A percentile compares a stretch with the other conserved stretches of the same genome.
Evolutionary conservation across 2,113 vertebrate genomes (phyloP).

Genomic region (Salminus brasiliensis): DNA sequence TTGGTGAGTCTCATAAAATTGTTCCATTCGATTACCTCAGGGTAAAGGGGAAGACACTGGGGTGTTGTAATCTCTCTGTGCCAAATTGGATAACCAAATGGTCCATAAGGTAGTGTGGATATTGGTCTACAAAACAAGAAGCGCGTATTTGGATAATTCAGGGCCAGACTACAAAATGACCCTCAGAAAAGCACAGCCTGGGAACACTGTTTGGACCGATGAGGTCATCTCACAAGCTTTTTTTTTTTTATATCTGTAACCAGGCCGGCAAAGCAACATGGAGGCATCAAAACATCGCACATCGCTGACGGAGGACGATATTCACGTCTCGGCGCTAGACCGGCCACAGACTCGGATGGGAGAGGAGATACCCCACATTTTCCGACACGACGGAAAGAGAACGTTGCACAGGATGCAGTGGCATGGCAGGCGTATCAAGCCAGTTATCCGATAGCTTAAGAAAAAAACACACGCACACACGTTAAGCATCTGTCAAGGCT

Average conservation of each 20-base stretch:
- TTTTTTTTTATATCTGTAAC: too few species aligned
- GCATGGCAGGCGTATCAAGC: slow-evolving; percentile 12
- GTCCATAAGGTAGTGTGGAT: slow-evolving; percentile 33
- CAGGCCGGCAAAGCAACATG: slow-evolving; percentile 20
- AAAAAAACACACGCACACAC: slow-evolving; percentile 3
- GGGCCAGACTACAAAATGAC: not conserved
- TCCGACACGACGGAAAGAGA: slow-evolving; percentile 20
- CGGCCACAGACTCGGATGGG: slow-evolving; percentile 26
- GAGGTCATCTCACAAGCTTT: not conserved
- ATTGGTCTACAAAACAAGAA: slow-evolving; percentile 23
- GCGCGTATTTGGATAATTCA: not conserved
- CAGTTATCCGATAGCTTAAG: slow-evolving; percentile 2
- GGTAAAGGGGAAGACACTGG: not conserved
- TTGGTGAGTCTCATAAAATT: slow-evolving; percentile 15
- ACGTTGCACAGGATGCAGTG: slow-evolving; percentile 36
- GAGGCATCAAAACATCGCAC: slow-evolving; percentile 22
- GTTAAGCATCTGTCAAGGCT: slow-evolving; percentile 40
- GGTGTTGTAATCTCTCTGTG: not conserved
- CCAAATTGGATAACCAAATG: slow-evolving; percentile 32
- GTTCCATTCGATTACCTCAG: not conserved
- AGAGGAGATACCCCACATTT: slow-evolving; percentile 30
- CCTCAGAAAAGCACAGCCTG: not conserved
- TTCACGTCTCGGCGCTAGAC: slow-evolving; percentile 43
- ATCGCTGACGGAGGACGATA: slow-evolving; percentile 17
- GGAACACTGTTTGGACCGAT: slow-evolving; percentile 26